Evolutionary conservation across 2,113 vertebrate genomes (phyloP).

Genomic region (Silurus glanis): DNA sequence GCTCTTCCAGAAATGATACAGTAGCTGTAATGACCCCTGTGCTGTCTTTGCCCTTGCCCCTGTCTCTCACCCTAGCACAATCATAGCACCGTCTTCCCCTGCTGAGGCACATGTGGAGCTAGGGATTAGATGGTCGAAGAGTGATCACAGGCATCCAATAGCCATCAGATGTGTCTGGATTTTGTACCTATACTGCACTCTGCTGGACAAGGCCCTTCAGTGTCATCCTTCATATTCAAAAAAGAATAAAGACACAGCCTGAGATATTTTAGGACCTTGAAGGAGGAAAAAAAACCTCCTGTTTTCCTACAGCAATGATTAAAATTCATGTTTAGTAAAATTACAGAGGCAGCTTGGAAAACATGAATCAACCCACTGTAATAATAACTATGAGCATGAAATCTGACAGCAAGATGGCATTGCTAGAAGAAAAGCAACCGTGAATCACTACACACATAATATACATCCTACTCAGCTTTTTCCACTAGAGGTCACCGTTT

Average conservation of each 20-base stretch:
- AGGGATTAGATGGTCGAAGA: slow-evolving; percentile 6
- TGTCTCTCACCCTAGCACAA: background rate
- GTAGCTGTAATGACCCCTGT: slow-evolving; percentile 60
- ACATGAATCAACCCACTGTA: background rate
- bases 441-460: background rate
- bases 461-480: background rate
- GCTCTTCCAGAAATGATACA: slow-evolving; percentile 63
- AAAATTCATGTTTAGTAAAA: slow-evolving; percentile 1
- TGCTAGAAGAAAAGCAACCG: background rate
- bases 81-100: slow-evolving; percentile 8
- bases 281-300: background rate
- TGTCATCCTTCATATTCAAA: no score
- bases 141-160: slow-evolving; percentile 17
- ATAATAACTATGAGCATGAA: background rate
- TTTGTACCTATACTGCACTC: slow-evolving; percentile 45
- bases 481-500: slow-evolving; percentile 60
- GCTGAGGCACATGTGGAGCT: slow-evolving; percentile 18
- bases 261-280: background rate
- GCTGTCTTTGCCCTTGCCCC: slow-evolving; percentile 43
- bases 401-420: background rate
- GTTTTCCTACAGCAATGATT: background rate
- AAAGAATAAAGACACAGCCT: no score
- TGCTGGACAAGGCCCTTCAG: slow-evolving; percentile 31
- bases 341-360: background rate
- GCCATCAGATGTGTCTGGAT: background rate